Evolutionary conservation across 2,888 invertebrate genomes (phyloP).

Genomic region (Drosophila meridionalis): DNA sequence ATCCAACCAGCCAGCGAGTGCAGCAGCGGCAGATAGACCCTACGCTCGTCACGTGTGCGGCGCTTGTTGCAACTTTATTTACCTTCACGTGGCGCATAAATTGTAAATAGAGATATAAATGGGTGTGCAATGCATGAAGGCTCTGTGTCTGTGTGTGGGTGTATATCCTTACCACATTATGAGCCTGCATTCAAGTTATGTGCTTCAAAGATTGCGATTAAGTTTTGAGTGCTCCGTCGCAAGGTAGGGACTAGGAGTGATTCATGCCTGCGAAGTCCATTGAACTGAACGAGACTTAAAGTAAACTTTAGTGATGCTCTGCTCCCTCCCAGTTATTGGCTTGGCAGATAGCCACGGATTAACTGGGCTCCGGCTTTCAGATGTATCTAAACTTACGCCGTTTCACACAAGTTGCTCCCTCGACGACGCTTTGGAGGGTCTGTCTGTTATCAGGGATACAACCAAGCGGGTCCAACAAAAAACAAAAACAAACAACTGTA

Average conservation of each 20-base stretch:
- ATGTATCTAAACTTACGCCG: slow-evolving; percentile 53
- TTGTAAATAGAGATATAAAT: slow-evolving; percentile 69
- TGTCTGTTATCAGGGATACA: slow-evolving; percentile 58
- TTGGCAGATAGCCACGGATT: slow-evolving; percentile 1
- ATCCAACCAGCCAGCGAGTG: slow-evolving; percentile 33
- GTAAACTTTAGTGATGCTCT: slow-evolving; percentile 1
- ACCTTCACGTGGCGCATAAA: slow-evolving; percentile 70
- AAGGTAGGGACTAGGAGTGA: slow-evolving; percentile 18
- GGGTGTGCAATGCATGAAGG: slow-evolving; percentile 32
- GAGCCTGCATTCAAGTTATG: slow-evolving; percentile 25
- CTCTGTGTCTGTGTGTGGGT: neutral
- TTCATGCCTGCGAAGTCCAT: slow-evolving; percentile 40
- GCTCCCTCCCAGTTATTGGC: slow-evolving; percentile 2
- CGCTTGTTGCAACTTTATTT: slow-evolving; percentile 73
- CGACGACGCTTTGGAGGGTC: slow-evolving; percentile 71
- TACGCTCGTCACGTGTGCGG: slow-evolving; percentile 38
- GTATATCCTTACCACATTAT: slow-evolving; percentile 23
- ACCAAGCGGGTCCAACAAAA: slow-evolving; percentile 41
- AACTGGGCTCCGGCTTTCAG: slow-evolving; percentile 3
- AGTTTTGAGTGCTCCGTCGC: slow-evolving; percentile 30
- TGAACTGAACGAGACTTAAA: slow-evolving; percentile 41
- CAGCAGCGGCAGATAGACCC: slow-evolving; percentile 14
- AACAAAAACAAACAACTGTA: slow-evolving; percentile 16
- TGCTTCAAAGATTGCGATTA: slow-evolving; percentile 35
- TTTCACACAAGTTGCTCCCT: slow-evolving; percentile 70